phyloP scores from a whole-genome alignment of 2,888 invertebrate genomes.

The Heteropelma amictum region DNA sequence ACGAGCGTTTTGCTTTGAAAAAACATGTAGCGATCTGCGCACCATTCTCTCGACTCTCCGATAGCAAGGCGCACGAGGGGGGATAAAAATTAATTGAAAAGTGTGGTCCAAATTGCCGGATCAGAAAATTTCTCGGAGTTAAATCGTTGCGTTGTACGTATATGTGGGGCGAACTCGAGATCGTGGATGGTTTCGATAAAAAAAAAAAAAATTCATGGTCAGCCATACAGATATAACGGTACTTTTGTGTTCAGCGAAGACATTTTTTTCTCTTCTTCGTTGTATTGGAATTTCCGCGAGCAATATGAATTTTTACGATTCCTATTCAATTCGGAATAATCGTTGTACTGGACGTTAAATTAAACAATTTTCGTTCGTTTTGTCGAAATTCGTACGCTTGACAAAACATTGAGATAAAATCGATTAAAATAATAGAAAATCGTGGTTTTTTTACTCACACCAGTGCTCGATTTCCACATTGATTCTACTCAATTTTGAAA shows the following conservation, averaged over 20 bases:
- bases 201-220: slow-evolving; percentile 16
- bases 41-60: slow-evolving; percentile 2
- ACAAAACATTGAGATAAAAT: too few relatives aligned
- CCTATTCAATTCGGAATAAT: too few relatives aligned
- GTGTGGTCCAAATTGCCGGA: slow-evolving; percentile 24
- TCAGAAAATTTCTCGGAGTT: neutral
- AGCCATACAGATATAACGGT: slow-evolving; percentile 18
- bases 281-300: too few relatives aligned
- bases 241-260: neutral
- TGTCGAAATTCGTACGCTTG: too few relatives aligned
- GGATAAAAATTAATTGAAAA: slow-evolving; percentile 48
- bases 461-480: too few relatives aligned
- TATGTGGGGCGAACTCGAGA: slow-evolving; percentile 34
- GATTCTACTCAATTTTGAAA: too few relatives aligned
- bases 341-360: too few relatives aligned
- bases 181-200: slow-evolving; percentile 5
- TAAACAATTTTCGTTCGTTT: too few relatives aligned
- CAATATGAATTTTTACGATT: too few relatives aligned
- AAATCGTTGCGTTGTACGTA: neutral
- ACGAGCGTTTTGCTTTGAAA: slow-evolving; percentile 37
- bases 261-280: neutral
- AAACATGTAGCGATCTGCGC: neutral
- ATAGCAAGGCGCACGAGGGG: neutral
- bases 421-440: too few relatives aligned
- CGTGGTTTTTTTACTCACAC: too few relatives aligned